Percentiles rank a stretch among this genome's conserved stretches.
phyloP scores from a whole-genome alignment of 2,797 vertebrate genomes.

The Heterohyrax brucei region DNA sequence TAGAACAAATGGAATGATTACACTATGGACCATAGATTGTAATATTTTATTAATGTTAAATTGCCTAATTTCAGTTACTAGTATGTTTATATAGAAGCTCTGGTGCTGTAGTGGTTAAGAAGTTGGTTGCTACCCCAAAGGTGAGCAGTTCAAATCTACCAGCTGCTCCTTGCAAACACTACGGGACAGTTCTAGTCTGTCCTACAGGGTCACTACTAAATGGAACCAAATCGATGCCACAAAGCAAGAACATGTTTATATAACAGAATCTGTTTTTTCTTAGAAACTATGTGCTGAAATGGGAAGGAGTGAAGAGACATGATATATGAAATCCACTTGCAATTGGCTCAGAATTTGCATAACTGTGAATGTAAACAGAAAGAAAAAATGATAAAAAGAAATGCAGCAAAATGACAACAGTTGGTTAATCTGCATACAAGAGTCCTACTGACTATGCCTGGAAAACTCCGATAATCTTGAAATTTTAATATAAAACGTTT shows the following conservation, averaged over 20 bases:
- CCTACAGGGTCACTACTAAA: too few relatives aligned
- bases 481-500: not conserved
- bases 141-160: too few relatives aligned
- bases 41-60: not conserved
- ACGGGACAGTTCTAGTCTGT: too few relatives aligned
- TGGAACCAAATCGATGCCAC: not conserved
- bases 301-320: not conserved
- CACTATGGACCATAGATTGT: not conserved
- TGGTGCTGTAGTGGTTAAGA: too few relatives aligned
- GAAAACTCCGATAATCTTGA: too few relatives aligned
- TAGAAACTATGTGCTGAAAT: conserved; percentile 3
- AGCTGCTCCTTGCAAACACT: too few relatives aligned
- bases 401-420: not conserved
- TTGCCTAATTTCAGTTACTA: not conserved
- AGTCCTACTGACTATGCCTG: too few relatives aligned
- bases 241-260: not conserved
- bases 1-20: not conserved
- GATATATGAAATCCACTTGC: not conserved
- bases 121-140: too few relatives aligned
- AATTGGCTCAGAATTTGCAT: not conserved
- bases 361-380: not conserved
- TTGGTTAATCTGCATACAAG: not conserved
- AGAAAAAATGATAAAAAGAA: not conserved
- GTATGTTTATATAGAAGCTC: too few relatives aligned
- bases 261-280: not conserved